phyloP scores from a whole-genome alignment of 2,113 vertebrate genomes.

The Cygnus buccinator region DNA sequence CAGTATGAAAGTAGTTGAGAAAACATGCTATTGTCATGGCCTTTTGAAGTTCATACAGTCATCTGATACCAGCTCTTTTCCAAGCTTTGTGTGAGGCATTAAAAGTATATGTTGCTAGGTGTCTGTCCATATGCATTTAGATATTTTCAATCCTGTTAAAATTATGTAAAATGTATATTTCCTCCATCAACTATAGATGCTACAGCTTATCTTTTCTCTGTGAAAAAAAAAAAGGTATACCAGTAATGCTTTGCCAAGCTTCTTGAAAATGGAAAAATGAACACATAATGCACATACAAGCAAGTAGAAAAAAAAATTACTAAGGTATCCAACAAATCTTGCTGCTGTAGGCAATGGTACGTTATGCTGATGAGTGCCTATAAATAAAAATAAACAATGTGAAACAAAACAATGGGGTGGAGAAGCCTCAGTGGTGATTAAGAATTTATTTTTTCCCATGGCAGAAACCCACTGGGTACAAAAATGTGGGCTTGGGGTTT shows the following conservation, averaged over 20 bases:
- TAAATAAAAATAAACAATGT: conserved; percentile 27
- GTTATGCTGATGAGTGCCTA: conserved; percentile 9
- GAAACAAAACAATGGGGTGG: neutral
- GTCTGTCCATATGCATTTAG: neutral
- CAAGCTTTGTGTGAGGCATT: neutral
- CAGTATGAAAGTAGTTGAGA: neutral
- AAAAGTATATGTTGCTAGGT: fast-evolving
- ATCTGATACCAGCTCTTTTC: neutral
- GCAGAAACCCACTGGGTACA: neutral
- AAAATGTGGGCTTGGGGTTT: neutral
- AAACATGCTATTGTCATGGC: neutral
- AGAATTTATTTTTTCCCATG: conserved; percentile 13
- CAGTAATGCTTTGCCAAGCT: neutral
- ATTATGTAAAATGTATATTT: neutral
- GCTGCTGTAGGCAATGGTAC: neutral
- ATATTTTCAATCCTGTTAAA: neutral
- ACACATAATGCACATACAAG: neutral
- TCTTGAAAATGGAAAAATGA: conserved; percentile 7
- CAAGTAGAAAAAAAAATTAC: neutral
- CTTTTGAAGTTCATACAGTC: neutral
- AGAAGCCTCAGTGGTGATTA: neutral
- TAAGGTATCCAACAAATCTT: neutral
- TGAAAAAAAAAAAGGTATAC: neutral
- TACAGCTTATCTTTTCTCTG: neutral
- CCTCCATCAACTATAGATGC: conserved; percentile 17